A percentile compares a stretch with the other conserved stretches of the same genome.
phyloP scores from a whole-genome alignment of 1,140 invertebrate genomes.

The Ectropis grisescens region DNA sequence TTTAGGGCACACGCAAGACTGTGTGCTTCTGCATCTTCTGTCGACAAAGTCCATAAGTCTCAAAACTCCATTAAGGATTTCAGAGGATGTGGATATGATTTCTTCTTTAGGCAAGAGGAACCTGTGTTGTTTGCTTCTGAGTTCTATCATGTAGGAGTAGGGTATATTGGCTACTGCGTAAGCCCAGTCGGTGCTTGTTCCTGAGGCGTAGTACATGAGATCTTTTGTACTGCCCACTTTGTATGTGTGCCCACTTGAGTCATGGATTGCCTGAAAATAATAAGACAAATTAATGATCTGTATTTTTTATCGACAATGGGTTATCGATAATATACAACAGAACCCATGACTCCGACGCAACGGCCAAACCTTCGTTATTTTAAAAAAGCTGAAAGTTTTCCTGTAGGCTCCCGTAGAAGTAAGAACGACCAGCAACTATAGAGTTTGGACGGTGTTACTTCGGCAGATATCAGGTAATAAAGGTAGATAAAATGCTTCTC shows the following conservation, averaged over 20 bases:
- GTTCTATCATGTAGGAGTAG: constrained; percentile 79
- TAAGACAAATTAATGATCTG: constrained; percentile 3
- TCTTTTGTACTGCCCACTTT: constrained; percentile 56
- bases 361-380: too few species aligned
- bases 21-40: constrained; percentile 17
- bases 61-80: constrained; percentile 74
- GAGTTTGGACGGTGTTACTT: too few species aligned
- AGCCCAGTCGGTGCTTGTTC: constrained; percentile 79
- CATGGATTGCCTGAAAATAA: constrained; percentile 46
- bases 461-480: too few species aligned
- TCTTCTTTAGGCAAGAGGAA: constrained; percentile 79
- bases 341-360: too few species aligned
- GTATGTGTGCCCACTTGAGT: constrained; percentile 35
- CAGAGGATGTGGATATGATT: constrained; percentile 74
- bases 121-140: constrained; percentile 74
- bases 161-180: constrained; percentile 73
- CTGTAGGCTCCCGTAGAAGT: too few species aligned
- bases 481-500: too few species aligned
- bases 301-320: too few species aligned
- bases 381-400: too few species aligned
- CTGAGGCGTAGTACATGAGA: constrained; percentile 70
- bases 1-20: constrained; percentile 70
- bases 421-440: too few species aligned
- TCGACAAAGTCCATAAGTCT: constrained; percentile 69
- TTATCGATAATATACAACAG: too few species aligned